Percentiles rank a stretch among this genome's conserved stretches.
Conservation (phyloP, 1,140 invertebrate species). For the Alviniconcha marisindica region DNA sequence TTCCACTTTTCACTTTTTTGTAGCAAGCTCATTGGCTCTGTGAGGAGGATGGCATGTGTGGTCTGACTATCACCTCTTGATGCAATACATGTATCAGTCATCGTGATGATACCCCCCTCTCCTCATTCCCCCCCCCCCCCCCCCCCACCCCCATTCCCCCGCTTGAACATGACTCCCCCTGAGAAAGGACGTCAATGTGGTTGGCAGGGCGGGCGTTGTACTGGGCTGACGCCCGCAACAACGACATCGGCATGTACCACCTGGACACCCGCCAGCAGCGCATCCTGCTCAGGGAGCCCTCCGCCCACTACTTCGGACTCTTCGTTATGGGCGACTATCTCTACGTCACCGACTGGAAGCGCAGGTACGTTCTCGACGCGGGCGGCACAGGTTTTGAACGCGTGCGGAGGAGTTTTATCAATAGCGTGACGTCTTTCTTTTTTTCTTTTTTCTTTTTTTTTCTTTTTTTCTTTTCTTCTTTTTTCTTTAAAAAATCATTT, state of each 20-base stretch:
- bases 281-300: constrained; percentile 79
- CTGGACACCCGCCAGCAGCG: constrained; percentile 55
- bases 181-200: too few species aligned
- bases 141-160: not conserved
- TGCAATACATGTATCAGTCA: not conserved
- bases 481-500: too few species aligned
- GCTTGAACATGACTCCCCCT: too few species aligned
- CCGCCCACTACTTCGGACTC: constrained; percentile 89
- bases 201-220: constrained; percentile 54
- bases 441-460: too few species aligned
- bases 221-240: constrained; percentile 59
- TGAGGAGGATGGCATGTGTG: not conserved
- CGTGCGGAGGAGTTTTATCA: too few species aligned
- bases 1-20: not conserved
- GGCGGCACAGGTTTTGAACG: too few species aligned
- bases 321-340: constrained; percentile 75
- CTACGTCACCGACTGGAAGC: constrained; percentile 70
- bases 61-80: not conserved
- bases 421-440: too few species aligned
- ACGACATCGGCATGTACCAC: constrained; percentile 67
- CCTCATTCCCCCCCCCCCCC: not conserved
- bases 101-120: not conserved
- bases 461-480: too few species aligned
- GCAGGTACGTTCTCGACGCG: constrained; percentile 65
- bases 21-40: not conserved